phyloP scores from a whole-genome alignment of 2,888 invertebrate genomes.

The Lagria hirta region DNA sequence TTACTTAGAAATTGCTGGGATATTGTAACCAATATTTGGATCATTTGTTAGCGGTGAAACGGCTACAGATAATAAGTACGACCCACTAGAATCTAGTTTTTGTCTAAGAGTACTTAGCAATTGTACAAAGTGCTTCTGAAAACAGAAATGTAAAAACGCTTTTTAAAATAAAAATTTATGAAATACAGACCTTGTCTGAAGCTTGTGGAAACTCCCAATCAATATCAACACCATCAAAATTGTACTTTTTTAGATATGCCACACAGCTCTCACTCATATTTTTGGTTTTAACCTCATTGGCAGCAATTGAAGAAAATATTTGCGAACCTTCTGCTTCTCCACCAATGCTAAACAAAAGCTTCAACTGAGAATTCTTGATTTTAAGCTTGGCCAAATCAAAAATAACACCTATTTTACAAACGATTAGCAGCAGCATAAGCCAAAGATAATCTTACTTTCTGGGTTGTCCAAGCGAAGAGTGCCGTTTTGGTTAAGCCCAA shows the following conservation, averaged over 20 bases:
- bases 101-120: conserved; percentile 10
- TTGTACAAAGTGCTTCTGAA: conserved; percentile 13
- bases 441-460: too few species aligned
- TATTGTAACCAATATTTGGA: conserved; percentile 9
- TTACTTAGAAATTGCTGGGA: conserved; percentile 10
- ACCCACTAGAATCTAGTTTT: conserved; percentile 1
- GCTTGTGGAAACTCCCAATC: conserved; percentile 22
- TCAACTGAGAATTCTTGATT: conserved; percentile 17
- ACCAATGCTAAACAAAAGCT: conserved; percentile 15
- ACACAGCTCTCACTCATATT: conserved; percentile 14
- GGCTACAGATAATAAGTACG: conserved; percentile 8
- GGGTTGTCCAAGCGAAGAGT: conserved; percentile 12
- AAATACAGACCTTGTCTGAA: conserved; percentile 8
- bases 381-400: conserved; percentile 8
- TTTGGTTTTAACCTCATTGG: conserved; percentile 5
- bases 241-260: conserved; percentile 12
- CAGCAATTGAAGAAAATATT: conserved; percentile 14
- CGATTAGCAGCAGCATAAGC: too few species aligned
- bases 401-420: too few species aligned
- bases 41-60: conserved; percentile 3
- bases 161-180: conserved; percentile 4
- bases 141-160: conserved; percentile 2
- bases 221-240: conserved; percentile 18
- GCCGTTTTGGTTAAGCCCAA: conserved; percentile 13
- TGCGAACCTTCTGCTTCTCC: conserved; percentile 17